These are phyloP conservation scores for Malacoraja senta DNA, from an alignment of 2,797 vertebrate species.

Conservation along the genomic window DNA sequence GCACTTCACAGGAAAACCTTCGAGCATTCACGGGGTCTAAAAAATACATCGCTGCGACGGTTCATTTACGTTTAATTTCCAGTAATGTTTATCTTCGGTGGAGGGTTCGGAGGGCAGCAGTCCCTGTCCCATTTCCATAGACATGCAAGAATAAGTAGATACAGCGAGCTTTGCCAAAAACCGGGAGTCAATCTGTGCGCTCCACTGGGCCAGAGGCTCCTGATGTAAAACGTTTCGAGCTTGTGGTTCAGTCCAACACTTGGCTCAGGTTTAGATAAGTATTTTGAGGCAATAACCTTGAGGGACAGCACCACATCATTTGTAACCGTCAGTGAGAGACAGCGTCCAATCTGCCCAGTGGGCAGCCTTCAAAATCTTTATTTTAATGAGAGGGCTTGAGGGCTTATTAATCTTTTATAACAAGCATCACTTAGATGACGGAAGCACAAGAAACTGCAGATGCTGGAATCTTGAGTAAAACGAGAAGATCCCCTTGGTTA, in stretches of 20 bases:
- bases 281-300: neutral
- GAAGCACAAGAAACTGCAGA: too few species aligned
- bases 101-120: neutral
- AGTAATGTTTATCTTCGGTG: constrained; percentile 14
- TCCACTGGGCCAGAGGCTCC: neutral
- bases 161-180: neutral
- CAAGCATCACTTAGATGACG: too few species aligned
- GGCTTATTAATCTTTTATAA: too few species aligned
- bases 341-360: neutral
- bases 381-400: neutral
- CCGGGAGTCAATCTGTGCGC: neutral
- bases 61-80: constrained; percentile 25
- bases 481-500: too few species aligned
- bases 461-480: too few species aligned
- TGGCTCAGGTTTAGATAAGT: neutral
- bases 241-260: neutral
- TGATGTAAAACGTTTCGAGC: neutral
- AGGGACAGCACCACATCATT: neutral
- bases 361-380: neutral
- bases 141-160: neutral
- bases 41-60: neutral
- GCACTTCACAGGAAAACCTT: constrained; percentile 16
- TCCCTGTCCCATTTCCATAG: neutral
- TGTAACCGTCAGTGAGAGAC: too few species aligned
- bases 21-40: neutral